Evolutionary conservation across 1,140 invertebrate genomes (phyloP), one percentile per base, ranked within the genome.

Genomic region (Papilio polyxenes): DNA sequence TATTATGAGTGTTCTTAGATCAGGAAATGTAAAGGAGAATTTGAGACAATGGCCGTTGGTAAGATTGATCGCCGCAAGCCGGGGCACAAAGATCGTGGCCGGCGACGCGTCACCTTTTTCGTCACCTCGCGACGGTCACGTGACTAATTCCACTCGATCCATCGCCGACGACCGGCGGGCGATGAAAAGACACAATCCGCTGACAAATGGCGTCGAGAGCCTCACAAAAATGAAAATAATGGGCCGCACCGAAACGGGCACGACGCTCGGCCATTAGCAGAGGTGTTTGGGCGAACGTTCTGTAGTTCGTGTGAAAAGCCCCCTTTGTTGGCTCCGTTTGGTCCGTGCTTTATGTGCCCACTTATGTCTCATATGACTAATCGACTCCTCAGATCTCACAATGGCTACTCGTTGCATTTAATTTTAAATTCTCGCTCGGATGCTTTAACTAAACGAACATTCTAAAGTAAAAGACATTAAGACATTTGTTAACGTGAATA

Each of bases 81-180:
- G 98, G 94, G 98, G 80, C 98, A 99, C 95, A 98, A 92, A 91
- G 87, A 84, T 87, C 82, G 86, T 86, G 81, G 85, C 84, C 85
- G 83, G 85, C 88, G 89, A 90, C 90, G 82, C 87, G 89, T 94
- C 93, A 94, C 92, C 93, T 93, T 93, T 92, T 93, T 94, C 93
- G 92, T 93, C 92, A 93, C 92, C 93, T 93, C 89, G 84, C 83
- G 87, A 88, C 90, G 89, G 86, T 86, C 92, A 93, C 91, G 90
- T 92, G 92, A 93, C 92, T 93, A 93, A 94, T 94, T 93, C 91
- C 83, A 92, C 86, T 89, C 92, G 91, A 94, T 93, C 92, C 92
- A 92, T 93, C 92, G 89, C 88, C 91, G 90, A 93, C 89, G 89
- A 91, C 87, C 89, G 86, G 85, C 88, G 88, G 83, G 89, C 84